phyloP scores from a whole-genome alignment of 1,140 invertebrate species.

The Pachypsylla venusta region DNA sequence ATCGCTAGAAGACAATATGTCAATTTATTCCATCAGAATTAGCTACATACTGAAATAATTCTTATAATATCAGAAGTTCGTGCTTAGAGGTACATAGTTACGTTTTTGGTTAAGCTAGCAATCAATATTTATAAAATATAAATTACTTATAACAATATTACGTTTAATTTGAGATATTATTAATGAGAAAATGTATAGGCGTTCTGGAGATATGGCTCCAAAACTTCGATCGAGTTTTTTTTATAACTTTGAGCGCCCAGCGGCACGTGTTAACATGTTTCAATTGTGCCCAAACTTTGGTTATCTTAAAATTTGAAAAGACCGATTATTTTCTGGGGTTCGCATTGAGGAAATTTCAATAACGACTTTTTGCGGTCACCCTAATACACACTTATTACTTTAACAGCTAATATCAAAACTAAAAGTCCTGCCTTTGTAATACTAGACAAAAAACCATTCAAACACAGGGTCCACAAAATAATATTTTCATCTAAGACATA shows the following conservation, averaged over 20 bases:
- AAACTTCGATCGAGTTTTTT: neutral
- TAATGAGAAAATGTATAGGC: neutral
- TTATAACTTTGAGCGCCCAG: neutral
- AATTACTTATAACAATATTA: neutral
- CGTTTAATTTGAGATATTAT: neutral
- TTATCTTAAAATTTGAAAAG: constrained; percentile 1
- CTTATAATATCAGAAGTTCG: too few relatives aligned
- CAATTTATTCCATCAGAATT: too few relatives aligned
- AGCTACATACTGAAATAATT: too few relatives aligned
- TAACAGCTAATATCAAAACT: too few relatives aligned
- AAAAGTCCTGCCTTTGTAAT: too few relatives aligned
- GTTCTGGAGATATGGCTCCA: neutral
- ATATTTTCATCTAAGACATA: too few relatives aligned
- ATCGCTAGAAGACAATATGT: too few relatives aligned
- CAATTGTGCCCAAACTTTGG: neutral
- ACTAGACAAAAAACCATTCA: too few relatives aligned
- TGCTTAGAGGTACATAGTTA: neutral
- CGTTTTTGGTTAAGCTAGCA: neutral
- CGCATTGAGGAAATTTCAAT: neutral
- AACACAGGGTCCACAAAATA: too few relatives aligned
- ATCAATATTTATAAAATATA: neutral
- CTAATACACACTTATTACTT: too few relatives aligned
- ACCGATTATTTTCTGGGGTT: neutral
- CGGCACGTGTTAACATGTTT: constrained; percentile 6
- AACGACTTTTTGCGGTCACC: neutral